Conservation (phyloP, 2,113 vertebrate genomes). For the Lanius collurio region DNA sequence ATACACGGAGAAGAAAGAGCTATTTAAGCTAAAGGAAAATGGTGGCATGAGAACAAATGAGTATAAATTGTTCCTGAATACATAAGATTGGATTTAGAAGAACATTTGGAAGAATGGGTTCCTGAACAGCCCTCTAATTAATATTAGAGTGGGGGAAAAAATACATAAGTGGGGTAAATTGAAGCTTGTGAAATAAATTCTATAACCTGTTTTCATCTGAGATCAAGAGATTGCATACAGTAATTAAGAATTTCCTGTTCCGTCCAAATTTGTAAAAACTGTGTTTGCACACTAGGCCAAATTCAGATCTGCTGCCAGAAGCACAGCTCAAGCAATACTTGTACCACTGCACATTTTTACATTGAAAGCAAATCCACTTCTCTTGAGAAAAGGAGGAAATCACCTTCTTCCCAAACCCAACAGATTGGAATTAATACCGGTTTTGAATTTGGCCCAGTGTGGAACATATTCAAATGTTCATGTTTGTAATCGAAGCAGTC, state of each 20-base stretch:
- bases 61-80: background rate
- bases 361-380: background rate
- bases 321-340: background rate
- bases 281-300: background rate
- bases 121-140: background rate
- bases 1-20: background rate
- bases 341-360: background rate
- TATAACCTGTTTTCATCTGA: background rate
- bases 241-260: background rate
- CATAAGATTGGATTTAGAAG: background rate
- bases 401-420: background rate
- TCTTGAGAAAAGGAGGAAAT: background rate
- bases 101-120: background rate
- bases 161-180: background rate
- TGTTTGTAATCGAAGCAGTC: background rate
- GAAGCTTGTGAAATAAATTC: background rate
- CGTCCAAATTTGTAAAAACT: background rate
- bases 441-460: background rate
- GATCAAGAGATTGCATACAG: background rate
- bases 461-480: background rate
- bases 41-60: background rate
- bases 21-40: slow-evolving; percentile 28
- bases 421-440: accelerated
- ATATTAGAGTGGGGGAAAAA: background rate
- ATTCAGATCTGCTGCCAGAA: background rate